Evolutionary conservation across 2,888 invertebrate species (phyloP).

Genomic region (Brachycybe producta): DNA sequence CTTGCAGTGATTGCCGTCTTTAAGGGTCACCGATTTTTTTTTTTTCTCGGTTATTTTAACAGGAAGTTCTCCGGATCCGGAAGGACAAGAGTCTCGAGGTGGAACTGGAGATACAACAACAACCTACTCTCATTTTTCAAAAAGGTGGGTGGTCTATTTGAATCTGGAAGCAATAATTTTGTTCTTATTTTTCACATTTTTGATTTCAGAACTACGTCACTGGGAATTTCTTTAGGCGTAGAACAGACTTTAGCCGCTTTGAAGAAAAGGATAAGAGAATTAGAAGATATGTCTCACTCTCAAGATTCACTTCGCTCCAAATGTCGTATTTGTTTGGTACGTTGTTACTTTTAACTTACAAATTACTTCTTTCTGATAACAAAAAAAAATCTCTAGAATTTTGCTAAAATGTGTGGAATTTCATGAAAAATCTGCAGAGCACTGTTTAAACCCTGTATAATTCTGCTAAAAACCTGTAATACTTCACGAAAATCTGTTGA

Average conservation of each 20-base stretch:
- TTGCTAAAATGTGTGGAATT: too few species aligned
- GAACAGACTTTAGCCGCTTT: constrained; percentile 51
- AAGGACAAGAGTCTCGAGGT: neutral
- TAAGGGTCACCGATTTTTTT: neutral
- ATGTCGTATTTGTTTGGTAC: constrained; percentile 77
- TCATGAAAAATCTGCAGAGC: too few species aligned
- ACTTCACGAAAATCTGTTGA: too few species aligned
- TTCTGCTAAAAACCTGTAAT: too few species aligned
- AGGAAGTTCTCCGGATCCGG: constrained; percentile 8
- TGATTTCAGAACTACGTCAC: too few species aligned
- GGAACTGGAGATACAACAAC: constrained; percentile 2
- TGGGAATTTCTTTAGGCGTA: constrained; percentile 9
- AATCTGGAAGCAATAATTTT: neutral
- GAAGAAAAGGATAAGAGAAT: constrained; percentile 58
- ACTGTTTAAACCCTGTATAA: too few species aligned
- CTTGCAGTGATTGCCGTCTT: too few species aligned
- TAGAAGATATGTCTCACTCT: constrained; percentile 46
- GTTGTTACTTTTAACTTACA: too few species aligned
- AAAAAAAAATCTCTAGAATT: too few species aligned
- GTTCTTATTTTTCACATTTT: neutral
- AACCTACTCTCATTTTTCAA: neutral
- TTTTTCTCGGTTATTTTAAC: too few species aligned
- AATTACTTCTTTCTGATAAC: too few species aligned
- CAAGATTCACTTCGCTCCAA: constrained; percentile 51
- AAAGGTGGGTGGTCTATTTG: neutral